Evolutionary conservation across 2,113 vertebrate species (phyloP), one percentile per base, ranked within the genome.

Genomic region (Ariopsis seemanni): DNA sequence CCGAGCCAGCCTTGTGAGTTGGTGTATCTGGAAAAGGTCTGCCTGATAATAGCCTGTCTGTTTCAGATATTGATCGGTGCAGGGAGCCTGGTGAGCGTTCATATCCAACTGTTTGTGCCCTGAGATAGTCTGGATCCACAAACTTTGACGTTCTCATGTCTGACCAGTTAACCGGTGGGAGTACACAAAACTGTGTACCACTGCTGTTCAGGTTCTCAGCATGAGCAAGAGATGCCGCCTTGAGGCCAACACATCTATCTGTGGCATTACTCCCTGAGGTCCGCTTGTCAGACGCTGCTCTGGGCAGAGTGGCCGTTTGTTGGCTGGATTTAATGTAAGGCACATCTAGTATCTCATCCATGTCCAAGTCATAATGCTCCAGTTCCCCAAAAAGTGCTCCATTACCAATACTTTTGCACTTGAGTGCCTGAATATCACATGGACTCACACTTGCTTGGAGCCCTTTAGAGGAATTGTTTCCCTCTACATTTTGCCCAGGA

Each of bases 261-360:
- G 93, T 89, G 14, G 93, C 93, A 2, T 92, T 91, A 7, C 91
- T 90, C 0, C 93, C 92, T 86, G 94, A 7, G 42, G 94, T 89
- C 69, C 96, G 95, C 93, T 97, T 97, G 87, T 98, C 97, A 4
- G 96, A 93, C 83, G 94, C 92, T 78, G 94, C 94, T 67, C 97
- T 97, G 15, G 96, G 95, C 89, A 98, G 96, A 8, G 97, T 92
- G 93, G 96, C 94, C 91, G 96, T 94, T 90, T 98, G 97, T 79
- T 98, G 97, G 83, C 90, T 97, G 91, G 97, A 97, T 92, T 99
- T 99, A 92, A 99, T 99, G 58, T 98, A 99, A 91, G 98, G 98
- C 94, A 99, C 98, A 52, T 99, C 98, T 93, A 99, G 96, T 93
- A 99, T 99, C 95, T 99, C 98, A 90, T 99, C 98, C 98, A 99